Evolutionary conservation across 2,797 vertebrate genomes (phyloP).

Genomic region (Tadarida brasiliensis): DNA sequence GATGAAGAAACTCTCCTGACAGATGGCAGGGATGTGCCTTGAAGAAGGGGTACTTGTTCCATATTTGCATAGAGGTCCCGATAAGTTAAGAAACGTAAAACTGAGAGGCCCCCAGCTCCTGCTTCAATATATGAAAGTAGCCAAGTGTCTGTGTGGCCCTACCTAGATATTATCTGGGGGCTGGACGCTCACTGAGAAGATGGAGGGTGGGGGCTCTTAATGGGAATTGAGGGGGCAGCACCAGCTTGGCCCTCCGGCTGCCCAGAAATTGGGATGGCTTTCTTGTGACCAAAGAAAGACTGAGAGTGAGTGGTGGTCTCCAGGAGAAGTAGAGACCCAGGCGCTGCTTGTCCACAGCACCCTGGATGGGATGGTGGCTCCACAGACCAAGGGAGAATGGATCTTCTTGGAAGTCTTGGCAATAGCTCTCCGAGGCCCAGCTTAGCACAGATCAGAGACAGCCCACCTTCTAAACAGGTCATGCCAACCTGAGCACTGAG

Average conservation of each 20-base stretch:
- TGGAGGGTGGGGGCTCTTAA: neutral
- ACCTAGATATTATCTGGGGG: neutral
- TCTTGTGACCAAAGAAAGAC: neutral
- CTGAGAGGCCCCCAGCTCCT: neutral
- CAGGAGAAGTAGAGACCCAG: neutral
- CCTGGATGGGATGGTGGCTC: neutral
- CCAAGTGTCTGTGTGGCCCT: neutral
- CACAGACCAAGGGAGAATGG: neutral
- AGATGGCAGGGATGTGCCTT: neutral
- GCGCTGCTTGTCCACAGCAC: neutral
- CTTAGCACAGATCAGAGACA: neutral
- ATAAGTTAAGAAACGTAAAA: neutral
- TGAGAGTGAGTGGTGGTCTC: neutral
- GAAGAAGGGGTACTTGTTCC: neutral
- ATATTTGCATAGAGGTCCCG: neutral
- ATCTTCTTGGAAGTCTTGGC: neutral
- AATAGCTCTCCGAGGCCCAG: neutral
- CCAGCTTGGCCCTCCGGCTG: neutral
- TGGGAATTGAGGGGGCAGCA: neutral
- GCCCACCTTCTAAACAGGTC: neutral
- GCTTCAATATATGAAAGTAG: neutral
- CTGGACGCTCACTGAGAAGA: neutral
- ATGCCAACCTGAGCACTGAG: neutral
- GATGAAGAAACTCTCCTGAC: neutral
- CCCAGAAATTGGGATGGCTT: neutral